Conservation (phyloP, 2,797 vertebrate genomes). For the Chiroxiphia lanceolata region DNA sequence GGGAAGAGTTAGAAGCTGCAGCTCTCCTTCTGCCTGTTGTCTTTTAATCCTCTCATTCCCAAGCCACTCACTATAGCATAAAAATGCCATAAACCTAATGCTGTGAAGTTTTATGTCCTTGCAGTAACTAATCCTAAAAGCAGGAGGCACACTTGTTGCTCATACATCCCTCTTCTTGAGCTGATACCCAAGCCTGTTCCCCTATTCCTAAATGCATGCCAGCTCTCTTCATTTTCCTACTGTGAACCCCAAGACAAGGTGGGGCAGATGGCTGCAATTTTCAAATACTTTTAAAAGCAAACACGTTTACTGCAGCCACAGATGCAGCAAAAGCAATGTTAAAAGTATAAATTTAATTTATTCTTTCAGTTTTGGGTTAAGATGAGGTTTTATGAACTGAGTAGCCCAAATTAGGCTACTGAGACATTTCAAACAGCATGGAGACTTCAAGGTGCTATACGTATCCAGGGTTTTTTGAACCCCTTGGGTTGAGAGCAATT, state of each 20-base stretch:
- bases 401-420: not conserved
- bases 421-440: not conserved
- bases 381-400: not conserved
- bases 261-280: not conserved
- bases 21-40: not conserved
- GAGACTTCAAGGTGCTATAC: not conserved
- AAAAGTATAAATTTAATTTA: not conserved
- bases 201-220: not conserved
- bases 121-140: conserved; percentile 5
- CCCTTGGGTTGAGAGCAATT: not conserved
- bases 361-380: not conserved
- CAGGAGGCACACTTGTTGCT: conserved; percentile 19
- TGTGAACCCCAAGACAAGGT: not conserved
- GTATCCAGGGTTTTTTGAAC: not conserved
- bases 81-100: conserved; percentile 5
- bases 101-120: conserved; percentile 20
- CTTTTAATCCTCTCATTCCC: conserved; percentile 41
- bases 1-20: conserved; percentile 27
- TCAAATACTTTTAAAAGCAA: not conserved
- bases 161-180: not conserved
- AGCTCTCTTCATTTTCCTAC: not conserved
- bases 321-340: not conserved
- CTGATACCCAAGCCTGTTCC: not conserved
- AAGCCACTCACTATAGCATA: not conserved
- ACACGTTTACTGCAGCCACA: not conserved